Evolutionary conservation across 1,140 invertebrate genomes (phyloP).

Genomic region (Drosophila aff.): DNA sequence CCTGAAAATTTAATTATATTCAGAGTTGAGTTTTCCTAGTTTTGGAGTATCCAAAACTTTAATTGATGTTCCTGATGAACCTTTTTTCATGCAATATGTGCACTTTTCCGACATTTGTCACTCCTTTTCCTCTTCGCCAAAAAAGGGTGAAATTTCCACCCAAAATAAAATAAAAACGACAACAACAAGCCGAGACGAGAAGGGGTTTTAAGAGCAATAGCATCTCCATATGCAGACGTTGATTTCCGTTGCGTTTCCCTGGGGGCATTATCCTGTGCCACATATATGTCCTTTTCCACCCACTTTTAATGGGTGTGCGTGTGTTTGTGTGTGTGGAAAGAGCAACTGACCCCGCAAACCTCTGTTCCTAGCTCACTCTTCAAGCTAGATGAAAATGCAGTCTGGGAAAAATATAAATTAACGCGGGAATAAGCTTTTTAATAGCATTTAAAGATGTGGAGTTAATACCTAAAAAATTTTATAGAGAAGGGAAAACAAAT

Average conservation of each 20-base stretch:
- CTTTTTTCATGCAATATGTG: conserved; percentile 73
- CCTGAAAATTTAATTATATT: too few species aligned
- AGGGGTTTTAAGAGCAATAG: conserved; percentile 28
- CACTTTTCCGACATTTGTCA: conserved; percentile 64
- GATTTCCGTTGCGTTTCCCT: conserved; percentile 63
- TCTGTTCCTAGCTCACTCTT: not conserved
- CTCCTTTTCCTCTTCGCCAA: conserved; percentile 14
- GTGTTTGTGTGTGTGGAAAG: not conserved
- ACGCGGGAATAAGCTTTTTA: conserved; percentile 3
- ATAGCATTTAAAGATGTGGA: too few species aligned
- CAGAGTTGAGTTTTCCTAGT: not conserved
- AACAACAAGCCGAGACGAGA: conserved; percentile 16
- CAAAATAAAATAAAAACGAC: conserved; percentile 36
- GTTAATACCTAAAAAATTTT: too few species aligned
- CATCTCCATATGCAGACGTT: conserved; percentile 65
- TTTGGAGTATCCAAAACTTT: conserved; percentile 27
- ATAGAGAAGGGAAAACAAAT: too few species aligned
- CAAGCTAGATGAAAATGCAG: conserved; percentile 35
- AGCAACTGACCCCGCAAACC: not conserved
- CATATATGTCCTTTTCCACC: conserved; percentile 40
- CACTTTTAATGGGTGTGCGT: conserved; percentile 11
- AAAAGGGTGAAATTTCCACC: conserved; percentile 68
- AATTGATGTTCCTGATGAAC: conserved; percentile 68
- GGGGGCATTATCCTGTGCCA: conserved; percentile 41
- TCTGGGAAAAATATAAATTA: not conserved